phyloP scores from a whole-genome alignment of 2,113 vertebrate species.

The Ursus arctos region DNA sequence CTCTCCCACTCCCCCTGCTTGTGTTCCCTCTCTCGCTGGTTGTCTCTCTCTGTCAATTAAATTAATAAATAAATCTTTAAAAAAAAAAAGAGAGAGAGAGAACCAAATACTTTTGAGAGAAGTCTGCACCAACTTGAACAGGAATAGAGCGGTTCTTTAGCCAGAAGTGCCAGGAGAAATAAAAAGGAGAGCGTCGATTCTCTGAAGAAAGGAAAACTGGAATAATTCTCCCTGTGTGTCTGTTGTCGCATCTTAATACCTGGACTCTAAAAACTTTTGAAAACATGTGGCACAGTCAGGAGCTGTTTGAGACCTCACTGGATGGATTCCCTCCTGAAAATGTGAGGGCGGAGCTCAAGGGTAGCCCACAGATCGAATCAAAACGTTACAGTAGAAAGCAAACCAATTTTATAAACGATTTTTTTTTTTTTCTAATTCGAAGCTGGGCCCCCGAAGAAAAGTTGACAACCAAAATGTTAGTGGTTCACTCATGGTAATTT shows the following conservation, averaged over 20 bases:
- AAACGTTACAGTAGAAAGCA: conserved; percentile 40
- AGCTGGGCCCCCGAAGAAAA: conserved; percentile 29
- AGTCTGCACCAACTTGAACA: conserved; percentile 42
- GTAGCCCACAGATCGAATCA: conserved; percentile 11
- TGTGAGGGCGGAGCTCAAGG: conserved; percentile 14
- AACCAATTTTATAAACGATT: conserved; percentile 46
- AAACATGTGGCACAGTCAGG: conserved; percentile 41
- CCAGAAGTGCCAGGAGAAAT: conserved; percentile 48
- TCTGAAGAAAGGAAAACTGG: conserved; percentile 51
- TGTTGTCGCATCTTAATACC: conserved; percentile 53
- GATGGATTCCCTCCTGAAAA: conserved; percentile 59
- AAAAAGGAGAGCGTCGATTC: conserved; percentile 55
- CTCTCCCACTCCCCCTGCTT: too few relatives aligned
- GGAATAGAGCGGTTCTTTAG: conserved; percentile 58
- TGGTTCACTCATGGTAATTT: background rate
- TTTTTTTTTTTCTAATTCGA: background rate
- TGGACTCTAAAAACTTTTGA: conserved; percentile 58
- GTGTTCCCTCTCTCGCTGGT: too few relatives aligned
- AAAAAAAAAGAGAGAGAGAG: background rate
- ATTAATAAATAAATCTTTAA: too few relatives aligned
- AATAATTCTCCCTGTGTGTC: conserved; percentile 55
- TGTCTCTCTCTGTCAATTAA: too few relatives aligned
- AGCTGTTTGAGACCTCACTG: background rate
- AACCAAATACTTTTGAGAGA: conserved; percentile 56
- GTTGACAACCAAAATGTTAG: conserved; percentile 2